These are phyloP conservation scores for Protonemura montana DNA, from an alignment of 2,888 invertebrate species.

Conservation along the genomic window DNA sequence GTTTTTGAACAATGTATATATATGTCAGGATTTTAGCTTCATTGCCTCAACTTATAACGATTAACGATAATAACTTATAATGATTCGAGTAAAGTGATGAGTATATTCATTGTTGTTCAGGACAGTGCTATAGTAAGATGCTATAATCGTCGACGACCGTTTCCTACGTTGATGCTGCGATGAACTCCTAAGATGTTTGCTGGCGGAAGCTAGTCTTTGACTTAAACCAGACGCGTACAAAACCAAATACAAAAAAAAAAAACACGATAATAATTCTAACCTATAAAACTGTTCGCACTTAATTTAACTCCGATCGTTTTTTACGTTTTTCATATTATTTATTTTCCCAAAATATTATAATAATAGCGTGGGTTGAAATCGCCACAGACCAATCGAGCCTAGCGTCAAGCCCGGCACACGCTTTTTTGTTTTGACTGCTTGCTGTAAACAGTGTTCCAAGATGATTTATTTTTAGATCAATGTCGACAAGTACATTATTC, in stretches of 20 bases:
- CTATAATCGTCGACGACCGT: too few species aligned
- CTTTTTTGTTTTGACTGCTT: background rate
- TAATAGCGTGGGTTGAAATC: background rate
- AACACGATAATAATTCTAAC: background rate
- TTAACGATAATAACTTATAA: too few species aligned
- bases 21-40: too few species aligned
- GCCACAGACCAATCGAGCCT: background rate
- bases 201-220: background rate
- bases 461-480: slow-evolving; percentile 12
- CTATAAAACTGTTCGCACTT: background rate
- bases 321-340: background rate
- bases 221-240: background rate
- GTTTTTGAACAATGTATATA: too few species aligned
- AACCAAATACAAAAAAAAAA: background rate
- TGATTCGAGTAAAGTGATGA: too few species aligned
- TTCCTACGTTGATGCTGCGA: too few species aligned
- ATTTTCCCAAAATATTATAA: background rate
- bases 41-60: too few species aligned
- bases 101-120: too few species aligned
- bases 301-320: background rate
- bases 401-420: background rate
- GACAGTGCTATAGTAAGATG: too few species aligned
- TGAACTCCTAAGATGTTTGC: too few species aligned
- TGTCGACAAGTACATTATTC: slow-evolving; percentile 12
- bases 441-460: background rate